These are phyloP conservation scores for Sarcophaga rosellei DNA, from an alignment of 2,888 invertebrate species.

Conservation along the genomic window DNA sequence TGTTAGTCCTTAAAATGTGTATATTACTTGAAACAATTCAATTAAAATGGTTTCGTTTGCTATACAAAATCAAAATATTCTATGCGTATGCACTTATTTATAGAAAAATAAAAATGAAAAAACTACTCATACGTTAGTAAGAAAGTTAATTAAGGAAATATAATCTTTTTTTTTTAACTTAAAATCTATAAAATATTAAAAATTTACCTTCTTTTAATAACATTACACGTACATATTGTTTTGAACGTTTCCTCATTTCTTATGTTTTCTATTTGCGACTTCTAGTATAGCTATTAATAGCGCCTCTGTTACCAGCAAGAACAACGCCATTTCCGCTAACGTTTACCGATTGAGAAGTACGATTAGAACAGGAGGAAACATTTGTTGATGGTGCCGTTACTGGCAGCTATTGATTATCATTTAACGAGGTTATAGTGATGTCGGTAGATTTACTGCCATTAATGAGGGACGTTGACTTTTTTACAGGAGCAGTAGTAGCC, in stretches of 20 bases:
- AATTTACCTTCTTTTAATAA: slow-evolving; percentile 54
- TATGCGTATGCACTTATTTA: slow-evolving; percentile 12
- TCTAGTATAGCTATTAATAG: slow-evolving; percentile 69
- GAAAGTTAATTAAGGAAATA: slow-evolving; percentile 25
- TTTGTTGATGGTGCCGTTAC: slow-evolving; percentile 48
- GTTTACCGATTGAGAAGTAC: slow-evolving; percentile 26
- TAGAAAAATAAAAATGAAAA: not conserved
- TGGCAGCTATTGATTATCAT: slow-evolving; percentile 63
- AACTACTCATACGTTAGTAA: not conserved
- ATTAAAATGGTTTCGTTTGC: slow-evolving; percentile 47
- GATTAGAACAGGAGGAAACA: slow-evolving; percentile 14
- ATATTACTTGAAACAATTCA: slow-evolving; percentile 32
- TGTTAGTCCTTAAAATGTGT: slow-evolving; percentile 34
- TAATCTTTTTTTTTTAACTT: slow-evolving; percentile 40
- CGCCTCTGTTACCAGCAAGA: slow-evolving; percentile 44
- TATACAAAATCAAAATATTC: slow-evolving; percentile 21
- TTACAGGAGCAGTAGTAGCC: slow-evolving; percentile 44
- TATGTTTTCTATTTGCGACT: slow-evolving; percentile 71
- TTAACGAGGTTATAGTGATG: slow-evolving; percentile 50
- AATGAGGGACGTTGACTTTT: slow-evolving; percentile 39
- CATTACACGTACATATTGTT: slow-evolving; percentile 34
- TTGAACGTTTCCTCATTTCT: slow-evolving; percentile 23
- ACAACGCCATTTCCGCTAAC: slow-evolving; percentile 23
- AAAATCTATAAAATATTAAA: slow-evolving; percentile 43
- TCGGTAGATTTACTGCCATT: slow-evolving; percentile 60